Evolutionary conservation across 1,140 invertebrate genomes (phyloP), one percentile per base, ranked within the genome.

Genomic region (Drosophila sechellia): DNA sequence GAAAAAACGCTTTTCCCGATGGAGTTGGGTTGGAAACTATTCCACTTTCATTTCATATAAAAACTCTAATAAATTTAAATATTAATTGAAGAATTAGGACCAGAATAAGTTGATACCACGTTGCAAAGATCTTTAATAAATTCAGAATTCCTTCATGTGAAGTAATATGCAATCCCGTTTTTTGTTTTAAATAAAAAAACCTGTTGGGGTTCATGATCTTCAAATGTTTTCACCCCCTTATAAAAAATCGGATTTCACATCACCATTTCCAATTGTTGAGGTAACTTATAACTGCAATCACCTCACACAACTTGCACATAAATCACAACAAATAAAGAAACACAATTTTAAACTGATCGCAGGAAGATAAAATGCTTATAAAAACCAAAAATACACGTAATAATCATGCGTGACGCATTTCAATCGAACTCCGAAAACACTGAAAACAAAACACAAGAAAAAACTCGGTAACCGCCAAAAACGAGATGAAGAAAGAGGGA

Each of bases 321-420:
- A 81, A 86, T 84, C 81, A 79, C 68, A 34, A 73, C 17, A 53
- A 50, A 71, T 34, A 48, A 25, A 66, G 31, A 48, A 15, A 65
- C n/a, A 69, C 37, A 34, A 40, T 65, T 52, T 35, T 70, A 27
- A 45, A 35, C 37, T 43, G 68, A 71, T 71, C 27, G 43, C 25
- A 54, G 34, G 34, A 10, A 34, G 49, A 70, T 70, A 69, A 72
- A 69, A 73, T 74, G 46, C 45, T 72, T 73, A 77, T 20, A 43
- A 45, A 39, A 52, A 39, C 20, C 15, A 43, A 54, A 49, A 61
- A 46, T 27, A 85, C 83, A 85, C 81, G 83, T 85, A 85, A 87
- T 80, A 78, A 68, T 63, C 43, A 81, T 76, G 81, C 81, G 75
- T 86, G 79, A 87, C 79, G 81, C 81, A 86, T 86, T 76, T 79